Evolutionary conservation across 2,113 vertebrate genomes (phyloP).

Genomic region (Erythrocercus mccallii): DNA sequence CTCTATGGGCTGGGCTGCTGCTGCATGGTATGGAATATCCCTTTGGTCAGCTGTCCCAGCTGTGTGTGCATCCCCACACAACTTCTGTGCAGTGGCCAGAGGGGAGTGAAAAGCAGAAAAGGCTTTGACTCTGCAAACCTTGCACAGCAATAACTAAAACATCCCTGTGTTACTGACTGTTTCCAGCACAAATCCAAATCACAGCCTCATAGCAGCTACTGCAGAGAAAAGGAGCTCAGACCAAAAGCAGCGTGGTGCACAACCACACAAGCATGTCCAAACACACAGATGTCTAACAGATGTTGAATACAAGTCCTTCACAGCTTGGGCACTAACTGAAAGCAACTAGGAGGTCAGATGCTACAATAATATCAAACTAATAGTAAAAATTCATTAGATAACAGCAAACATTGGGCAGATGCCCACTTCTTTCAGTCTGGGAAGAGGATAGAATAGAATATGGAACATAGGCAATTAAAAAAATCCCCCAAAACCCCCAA

Average conservation of each 20-base stretch:
- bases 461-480: background rate
- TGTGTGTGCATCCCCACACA: background rate
- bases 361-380: background rate
- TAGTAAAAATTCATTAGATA: background rate
- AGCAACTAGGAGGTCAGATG: background rate
- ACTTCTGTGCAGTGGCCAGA: background rate
- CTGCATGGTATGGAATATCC: accelerated
- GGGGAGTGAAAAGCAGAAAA: background rate
- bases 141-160: background rate
- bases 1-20: too few relatives aligned
- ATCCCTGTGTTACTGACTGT: too few relatives aligned
- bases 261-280: background rate
- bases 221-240: background rate
- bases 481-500: too few relatives aligned
- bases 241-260: background rate
- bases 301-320: background rate
- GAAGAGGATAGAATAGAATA: background rate
- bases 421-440: background rate
- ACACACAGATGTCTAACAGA: background rate
- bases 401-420: background rate
- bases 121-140: background rate
- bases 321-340: background rate
- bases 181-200: background rate
- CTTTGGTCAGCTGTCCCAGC: background rate
- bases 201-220: background rate